Base-by-base conservation (phyloP, 2,888 invertebrate species). In the Villa cingulata region DNA sequence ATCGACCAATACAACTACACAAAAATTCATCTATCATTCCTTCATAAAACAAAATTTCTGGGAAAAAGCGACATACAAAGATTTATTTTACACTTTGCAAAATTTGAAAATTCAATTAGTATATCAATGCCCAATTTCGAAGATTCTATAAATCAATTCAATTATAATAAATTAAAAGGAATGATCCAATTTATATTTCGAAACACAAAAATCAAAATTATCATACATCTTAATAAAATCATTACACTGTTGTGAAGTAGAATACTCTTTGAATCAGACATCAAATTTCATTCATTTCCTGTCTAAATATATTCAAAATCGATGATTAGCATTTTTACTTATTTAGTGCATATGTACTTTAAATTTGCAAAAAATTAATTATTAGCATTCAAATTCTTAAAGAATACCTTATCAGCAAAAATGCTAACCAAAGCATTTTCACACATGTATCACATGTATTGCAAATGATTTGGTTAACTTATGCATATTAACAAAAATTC, bases 21-120 rank as follows among this genome's bases (percentile, higher is more conserved):
- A 34, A 2, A 41, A 47, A 44, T 27, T n/a, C 1, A 47, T 47
- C 18, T 48, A 45, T 27, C 45, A 51, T n/a, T 51, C 47, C 29
- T 51, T 51, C 20, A 40, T 49, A 12, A 51, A 50, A 40, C 29
- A 42, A 19, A 46, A 49, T 17, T 23, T 36, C 40, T 49, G 42
- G 23, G 36, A 43, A 32, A 49, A 46, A 36, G 17, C 46, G 7
- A 5, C 9, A 2, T 46, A 46, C 39, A 39, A 20, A 4, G 49
- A 49, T 40, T 43, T 45, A 9, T 49, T 49, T 15, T 41, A 49
- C 34, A 42, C 40, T 2, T 23, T 49, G 4, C 45, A 43, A 36
- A 46, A 43, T 43, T 17, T 49, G 15, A 45, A 40, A 18, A 23
- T 20, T 16, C 19, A 34, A n/a, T 43, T 49, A 36, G 17, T 39